A percentile compares a stretch with the other conserved stretches of the same genome.
These are phyloP conservation scores for Percopsis omiscomaycus DNA, from an alignment of 2,797 vertebrate species.

Conservation along the genomic window DNA sequence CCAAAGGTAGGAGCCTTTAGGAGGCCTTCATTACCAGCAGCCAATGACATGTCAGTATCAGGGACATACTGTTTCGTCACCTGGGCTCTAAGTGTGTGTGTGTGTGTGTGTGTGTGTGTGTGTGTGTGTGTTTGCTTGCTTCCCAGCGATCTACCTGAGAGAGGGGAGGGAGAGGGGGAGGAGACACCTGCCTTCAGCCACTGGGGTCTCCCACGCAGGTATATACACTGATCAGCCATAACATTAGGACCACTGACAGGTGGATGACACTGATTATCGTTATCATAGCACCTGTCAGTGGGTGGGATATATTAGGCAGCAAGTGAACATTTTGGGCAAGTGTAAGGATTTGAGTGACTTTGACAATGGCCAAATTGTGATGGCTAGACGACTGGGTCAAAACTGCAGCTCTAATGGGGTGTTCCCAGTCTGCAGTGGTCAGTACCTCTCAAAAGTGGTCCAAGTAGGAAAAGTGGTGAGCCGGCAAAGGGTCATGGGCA, in stretches of 20 bases:
- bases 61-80: neutral
- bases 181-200: constrained; percentile 95
- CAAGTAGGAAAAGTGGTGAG: too few species aligned
- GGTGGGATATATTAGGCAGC: too few species aligned
- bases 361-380: too few species aligned
- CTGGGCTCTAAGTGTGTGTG: constrained; percentile 14
- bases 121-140: constrained; percentile 17
- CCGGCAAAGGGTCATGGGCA: too few species aligned
- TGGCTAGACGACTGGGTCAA: too few species aligned
- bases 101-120: constrained; percentile 22
- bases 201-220: constrained; percentile 92
- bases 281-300: too few species aligned
- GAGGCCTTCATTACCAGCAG: neutral
- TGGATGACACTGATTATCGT: neutral
- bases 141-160: constrained; percentile 81
- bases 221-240: constrained; percentile 5
- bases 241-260: too few species aligned
- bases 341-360: too few species aligned
- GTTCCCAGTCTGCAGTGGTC: too few species aligned
- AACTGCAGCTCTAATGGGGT: too few species aligned
- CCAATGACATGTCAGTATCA: neutral
- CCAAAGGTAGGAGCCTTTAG: constrained; percentile 47
- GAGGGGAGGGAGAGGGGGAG: constrained; percentile 95
- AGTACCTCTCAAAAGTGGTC: too few species aligned
- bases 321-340: too few species aligned